phyloP scores from a whole-genome alignment of 2,888 invertebrate genomes.

The Drosophila neonasuta region DNA sequence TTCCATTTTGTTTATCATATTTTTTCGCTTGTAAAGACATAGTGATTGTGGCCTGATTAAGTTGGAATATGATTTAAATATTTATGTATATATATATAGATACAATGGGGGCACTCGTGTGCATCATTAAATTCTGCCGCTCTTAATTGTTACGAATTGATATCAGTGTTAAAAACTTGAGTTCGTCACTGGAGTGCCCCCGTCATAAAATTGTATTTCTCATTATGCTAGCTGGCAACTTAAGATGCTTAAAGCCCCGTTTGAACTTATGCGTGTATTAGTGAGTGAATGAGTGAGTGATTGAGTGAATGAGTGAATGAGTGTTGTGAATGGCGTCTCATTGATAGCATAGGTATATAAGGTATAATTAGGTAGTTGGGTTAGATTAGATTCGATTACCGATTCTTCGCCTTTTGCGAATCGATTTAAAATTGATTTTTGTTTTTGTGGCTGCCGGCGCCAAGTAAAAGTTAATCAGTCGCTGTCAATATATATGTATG shows the following conservation, averaged over 20 bases:
- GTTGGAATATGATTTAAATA: slow-evolving; percentile 44
- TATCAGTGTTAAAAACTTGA: slow-evolving; percentile 3
- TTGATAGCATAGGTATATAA: slow-evolving; percentile 58
- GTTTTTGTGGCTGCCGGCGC: slow-evolving; percentile 60
- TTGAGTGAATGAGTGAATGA: slow-evolving; percentile 49
- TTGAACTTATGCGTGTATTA: slow-evolving; percentile 74
- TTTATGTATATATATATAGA: slow-evolving; percentile 50
- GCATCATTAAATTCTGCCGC: slow-evolving; percentile 9
- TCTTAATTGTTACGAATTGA: slow-evolving; percentile 2
- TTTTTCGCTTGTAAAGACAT: slow-evolving; percentile 57
- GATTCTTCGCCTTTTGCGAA: background rate
- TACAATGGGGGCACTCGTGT: slow-evolving; percentile 43
- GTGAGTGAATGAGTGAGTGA: slow-evolving; percentile 53
- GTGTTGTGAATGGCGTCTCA: slow-evolving; percentile 56
- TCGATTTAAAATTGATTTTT: slow-evolving; percentile 45
- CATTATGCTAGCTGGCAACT: slow-evolving; percentile 74
- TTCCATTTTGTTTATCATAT: background rate
- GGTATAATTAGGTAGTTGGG: slow-evolving; percentile 67
- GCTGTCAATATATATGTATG: slow-evolving; percentile 38
- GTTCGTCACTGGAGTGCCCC: slow-evolving; percentile 31
- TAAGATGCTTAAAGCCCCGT: slow-evolving; percentile 74
- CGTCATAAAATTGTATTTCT: slow-evolving; percentile 21
- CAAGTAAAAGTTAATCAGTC: slow-evolving; percentile 74
- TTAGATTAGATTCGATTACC: slow-evolving; percentile 62
- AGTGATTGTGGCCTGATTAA: slow-evolving; percentile 76